Evolutionary conservation across 2,888 invertebrate genomes (phyloP).

Genomic region (Catocala sponsa): DNA sequence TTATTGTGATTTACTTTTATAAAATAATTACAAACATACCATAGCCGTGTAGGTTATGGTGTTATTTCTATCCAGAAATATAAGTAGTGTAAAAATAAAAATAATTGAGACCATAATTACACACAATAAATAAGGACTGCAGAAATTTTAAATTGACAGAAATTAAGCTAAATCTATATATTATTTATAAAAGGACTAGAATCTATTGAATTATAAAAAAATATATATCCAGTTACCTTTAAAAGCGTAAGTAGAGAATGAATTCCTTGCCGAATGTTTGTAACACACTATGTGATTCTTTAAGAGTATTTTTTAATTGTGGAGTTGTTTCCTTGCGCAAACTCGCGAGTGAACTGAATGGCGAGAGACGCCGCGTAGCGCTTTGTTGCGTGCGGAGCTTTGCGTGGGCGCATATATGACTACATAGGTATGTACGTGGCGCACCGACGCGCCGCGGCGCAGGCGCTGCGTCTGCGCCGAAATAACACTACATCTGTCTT

Average conservation of each 20-base stretch:
- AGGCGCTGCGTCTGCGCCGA: slow-evolving; percentile 66
- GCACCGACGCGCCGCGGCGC: slow-evolving; percentile 21
- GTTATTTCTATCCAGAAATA: no score
- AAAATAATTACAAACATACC: slow-evolving; percentile 1
- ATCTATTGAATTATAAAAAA: no score
- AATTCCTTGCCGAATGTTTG: slow-evolving; percentile 46
- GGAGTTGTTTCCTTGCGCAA: slow-evolving; percentile 72
- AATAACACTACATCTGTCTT: slow-evolving; percentile 76
- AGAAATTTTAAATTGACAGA: no score
- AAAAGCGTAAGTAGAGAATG: slow-evolving; percentile 37
- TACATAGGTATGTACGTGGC: slow-evolving; percentile 18
- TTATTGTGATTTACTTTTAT: background rate
- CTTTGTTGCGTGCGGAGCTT: slow-evolving; percentile 76
- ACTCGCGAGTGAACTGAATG: slow-evolving; percentile 79
- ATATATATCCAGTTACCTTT: slow-evolving; percentile 55
- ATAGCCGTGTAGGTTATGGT: no score
- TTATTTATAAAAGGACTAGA: no score
- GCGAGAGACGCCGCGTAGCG: slow-evolving; percentile 59
- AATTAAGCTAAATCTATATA: no score
- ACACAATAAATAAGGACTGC: no score
- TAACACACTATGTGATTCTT: slow-evolving; percentile 34
- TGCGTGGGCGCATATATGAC: slow-evolving; percentile 70
- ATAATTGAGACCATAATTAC: no score
- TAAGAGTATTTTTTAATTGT: slow-evolving; percentile 32
- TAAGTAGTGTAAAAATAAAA: no score